Conservation (phyloP, 2,888 invertebrate species). For the Agonopterix arenella region DNA sequence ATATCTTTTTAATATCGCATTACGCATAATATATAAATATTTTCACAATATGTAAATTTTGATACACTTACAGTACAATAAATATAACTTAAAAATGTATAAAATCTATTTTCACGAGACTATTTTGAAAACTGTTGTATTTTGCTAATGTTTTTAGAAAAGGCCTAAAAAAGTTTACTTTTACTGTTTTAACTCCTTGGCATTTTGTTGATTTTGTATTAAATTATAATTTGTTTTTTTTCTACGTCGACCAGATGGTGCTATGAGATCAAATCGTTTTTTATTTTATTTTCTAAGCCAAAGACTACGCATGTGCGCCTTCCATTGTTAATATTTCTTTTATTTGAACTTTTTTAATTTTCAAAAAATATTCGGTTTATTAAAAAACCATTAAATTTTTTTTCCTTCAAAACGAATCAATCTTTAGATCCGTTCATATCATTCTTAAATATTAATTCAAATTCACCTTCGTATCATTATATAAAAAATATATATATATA, state of each 20-base stretch:
- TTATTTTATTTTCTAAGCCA: conserved; percentile 52
- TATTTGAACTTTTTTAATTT: too few relatives aligned
- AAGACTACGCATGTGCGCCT: conserved; percentile 35
- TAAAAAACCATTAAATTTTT: too few relatives aligned
- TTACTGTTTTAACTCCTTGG: conserved; percentile 23
- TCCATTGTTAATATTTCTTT: too few relatives aligned
- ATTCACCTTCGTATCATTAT: conserved; percentile 12
- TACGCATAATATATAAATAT: neutral
- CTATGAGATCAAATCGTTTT: conserved; percentile 59
- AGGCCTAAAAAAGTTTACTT: neutral
- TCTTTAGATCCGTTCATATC: too few relatives aligned
- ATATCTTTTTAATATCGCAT: neutral
- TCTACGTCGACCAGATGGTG: conserved; percentile 59
- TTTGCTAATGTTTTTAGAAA: neutral
- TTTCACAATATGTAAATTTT: neutral
- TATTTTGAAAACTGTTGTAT: neutral
- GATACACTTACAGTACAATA: neutral
- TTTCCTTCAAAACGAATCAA: too few relatives aligned
- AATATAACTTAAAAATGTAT: neutral
- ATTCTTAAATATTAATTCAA: too few relatives aligned
- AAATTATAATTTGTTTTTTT: conserved; percentile 20
- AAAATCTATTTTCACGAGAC: too few relatives aligned
- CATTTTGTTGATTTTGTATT: conserved; percentile 26
- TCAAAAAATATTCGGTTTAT: too few relatives aligned
- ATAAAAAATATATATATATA: conserved; percentile 17